A percentile compares a stretch with the other conserved stretches of the same genome.
phyloP scores from a whole-genome alignment of 2,113 vertebrate species.

The Sinocyclocheilus grahami region DNA sequence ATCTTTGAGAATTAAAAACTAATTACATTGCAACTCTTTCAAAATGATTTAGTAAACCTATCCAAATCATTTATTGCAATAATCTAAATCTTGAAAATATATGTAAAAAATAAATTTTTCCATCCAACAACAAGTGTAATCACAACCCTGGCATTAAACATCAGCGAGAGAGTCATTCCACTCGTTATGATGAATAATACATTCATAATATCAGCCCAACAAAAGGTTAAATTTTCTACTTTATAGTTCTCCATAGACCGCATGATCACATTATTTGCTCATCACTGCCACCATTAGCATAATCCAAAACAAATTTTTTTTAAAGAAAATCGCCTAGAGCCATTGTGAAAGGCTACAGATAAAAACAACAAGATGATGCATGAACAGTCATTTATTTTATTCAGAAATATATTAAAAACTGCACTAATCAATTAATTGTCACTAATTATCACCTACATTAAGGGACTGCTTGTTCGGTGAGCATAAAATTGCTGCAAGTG shows the following conservation, averaged over 20 bases:
- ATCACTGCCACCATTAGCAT: not conserved
- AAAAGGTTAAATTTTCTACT: slow-evolving; percentile 13
- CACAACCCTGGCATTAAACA: not conserved
- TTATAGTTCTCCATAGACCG: not conserved
- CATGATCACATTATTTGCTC: not conserved
- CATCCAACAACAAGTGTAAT: not conserved
- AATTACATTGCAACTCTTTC: not conserved
- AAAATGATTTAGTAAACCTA: not conserved
- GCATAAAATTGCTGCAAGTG: not conserved
- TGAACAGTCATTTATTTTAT: not conserved
- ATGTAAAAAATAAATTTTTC: not conserved
- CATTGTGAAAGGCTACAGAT: not conserved
- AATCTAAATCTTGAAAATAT: not conserved
- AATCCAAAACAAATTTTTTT: not conserved
- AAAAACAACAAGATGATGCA: slow-evolving; percentile 20
- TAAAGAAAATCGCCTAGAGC: not conserved
- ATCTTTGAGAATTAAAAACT: not conserved
- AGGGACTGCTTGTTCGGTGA: not conserved
- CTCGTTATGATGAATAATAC: not conserved
- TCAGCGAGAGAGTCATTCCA: not conserved
- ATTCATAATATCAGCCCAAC: not conserved
- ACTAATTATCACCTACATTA: not conserved
- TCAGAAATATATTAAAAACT: not conserved
- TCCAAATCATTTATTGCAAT: not conserved
- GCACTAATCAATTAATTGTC: not conserved